These are phyloP conservation scores for Apis cerana DNA, from an alignment of 1,140 invertebrate species.

Conservation along the genomic window DNA sequence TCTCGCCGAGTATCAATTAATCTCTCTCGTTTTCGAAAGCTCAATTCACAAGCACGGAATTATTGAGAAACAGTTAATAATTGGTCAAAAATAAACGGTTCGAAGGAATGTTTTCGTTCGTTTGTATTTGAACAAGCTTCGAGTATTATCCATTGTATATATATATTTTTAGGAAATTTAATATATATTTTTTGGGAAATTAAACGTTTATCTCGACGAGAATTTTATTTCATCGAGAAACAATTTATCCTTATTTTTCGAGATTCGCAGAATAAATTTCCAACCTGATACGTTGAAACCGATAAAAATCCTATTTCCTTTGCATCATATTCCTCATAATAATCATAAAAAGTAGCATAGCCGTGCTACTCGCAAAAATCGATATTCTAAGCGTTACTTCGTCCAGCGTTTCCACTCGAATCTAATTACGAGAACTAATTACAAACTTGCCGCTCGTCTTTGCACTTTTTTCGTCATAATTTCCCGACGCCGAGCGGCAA, in stretches of 20 bases:
- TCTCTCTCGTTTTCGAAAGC: background rate
- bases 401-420: background rate
- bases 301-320: background rate
- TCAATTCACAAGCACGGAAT: background rate
- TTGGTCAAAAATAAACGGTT: background rate
- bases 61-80: background rate
- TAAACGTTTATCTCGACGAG: no score
- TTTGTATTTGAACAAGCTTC: background rate
- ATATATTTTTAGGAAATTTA: no score
- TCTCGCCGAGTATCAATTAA: background rate
- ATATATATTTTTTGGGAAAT: no score
- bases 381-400: background rate
- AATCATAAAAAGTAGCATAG: background rate
- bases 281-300: no score
- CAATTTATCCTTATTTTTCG: no score
- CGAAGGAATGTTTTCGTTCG: background rate
- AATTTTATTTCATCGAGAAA: no score
- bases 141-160: no score
- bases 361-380: background rate
- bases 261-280: no score
- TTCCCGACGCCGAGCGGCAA: background rate
- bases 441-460: background rate
- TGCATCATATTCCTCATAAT: background rate
- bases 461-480: background rate
- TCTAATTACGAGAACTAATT: conserved; percentile 1